These are phyloP conservation scores for Drosophila mayaguana DNA, from an alignment of 2,888 invertebrate species.

Conservation along the genomic window DNA sequence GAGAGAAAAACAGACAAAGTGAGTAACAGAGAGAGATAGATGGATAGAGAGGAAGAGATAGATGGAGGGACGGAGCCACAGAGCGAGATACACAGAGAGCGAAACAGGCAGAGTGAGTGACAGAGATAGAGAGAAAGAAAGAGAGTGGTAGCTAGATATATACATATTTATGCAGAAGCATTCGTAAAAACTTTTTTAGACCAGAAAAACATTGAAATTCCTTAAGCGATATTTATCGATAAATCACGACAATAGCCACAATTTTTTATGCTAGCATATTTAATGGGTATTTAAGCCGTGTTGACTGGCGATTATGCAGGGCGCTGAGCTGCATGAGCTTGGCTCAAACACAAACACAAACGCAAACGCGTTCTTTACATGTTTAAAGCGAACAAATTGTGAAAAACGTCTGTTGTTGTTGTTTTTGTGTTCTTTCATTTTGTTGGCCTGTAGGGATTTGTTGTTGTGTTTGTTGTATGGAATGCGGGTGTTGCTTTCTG, in stretches of 20 bases:
- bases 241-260: not conserved
- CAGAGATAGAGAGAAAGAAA: too few species aligned
- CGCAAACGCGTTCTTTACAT: slow-evolving; percentile 15
- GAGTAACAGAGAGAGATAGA: not conserved
- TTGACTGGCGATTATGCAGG: not conserved
- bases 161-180: too few species aligned
- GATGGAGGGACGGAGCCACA: too few species aligned
- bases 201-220: not conserved
- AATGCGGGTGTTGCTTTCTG: slow-evolving; percentile 25
- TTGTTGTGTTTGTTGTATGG: slow-evolving; percentile 8
- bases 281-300: slow-evolving; percentile 22
- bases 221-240: not conserved
- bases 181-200: too few species aligned
- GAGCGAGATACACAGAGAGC: too few species aligned
- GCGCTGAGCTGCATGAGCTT: slow-evolving; percentile 13
- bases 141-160: too few species aligned
- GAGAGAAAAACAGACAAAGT: too few species aligned
- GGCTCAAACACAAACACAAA: not conserved
- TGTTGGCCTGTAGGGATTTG: slow-evolving; percentile 53
- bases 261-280: not conserved
- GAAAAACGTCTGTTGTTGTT: slow-evolving; percentile 41
- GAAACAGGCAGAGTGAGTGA: too few species aligned
- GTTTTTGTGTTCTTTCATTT: not conserved
- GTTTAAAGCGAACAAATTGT: slow-evolving; percentile 67
- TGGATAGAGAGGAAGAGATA: too few species aligned